Conservation (phyloP, 2,113 vertebrate genomes). For the Entosphenus tridentatus region DNA sequence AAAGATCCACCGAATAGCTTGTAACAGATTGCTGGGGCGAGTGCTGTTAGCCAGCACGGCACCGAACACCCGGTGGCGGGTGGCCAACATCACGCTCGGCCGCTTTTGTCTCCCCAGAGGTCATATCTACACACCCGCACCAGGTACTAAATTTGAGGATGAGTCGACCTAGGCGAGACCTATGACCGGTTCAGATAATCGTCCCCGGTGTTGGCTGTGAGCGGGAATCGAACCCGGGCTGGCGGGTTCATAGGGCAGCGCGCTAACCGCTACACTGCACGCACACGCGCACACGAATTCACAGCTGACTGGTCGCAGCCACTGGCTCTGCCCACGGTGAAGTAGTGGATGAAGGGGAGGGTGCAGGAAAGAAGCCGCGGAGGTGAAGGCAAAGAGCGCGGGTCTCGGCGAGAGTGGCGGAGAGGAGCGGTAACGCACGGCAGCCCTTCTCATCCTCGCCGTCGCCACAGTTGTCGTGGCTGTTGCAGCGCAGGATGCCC, state of each 20-base stretch:
- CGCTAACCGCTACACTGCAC: neutral
- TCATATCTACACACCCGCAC: no score
- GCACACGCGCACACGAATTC: neutral
- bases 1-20: neutral
- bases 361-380: neutral
- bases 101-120: no score
- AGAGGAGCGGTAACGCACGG: conserved; percentile 39
- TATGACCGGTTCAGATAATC: no score
- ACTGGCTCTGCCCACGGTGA: neutral
- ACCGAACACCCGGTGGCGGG: no score
- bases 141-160: no score
- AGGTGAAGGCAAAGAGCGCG: neutral
- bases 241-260: neutral
- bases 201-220: no score
- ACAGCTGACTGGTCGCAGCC: neutral
- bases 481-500: conserved; percentile 75
- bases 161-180: no score
- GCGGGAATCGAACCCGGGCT: no score
- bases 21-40: neutral
- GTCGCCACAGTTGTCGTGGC: conserved; percentile 82
- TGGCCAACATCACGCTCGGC: no score
- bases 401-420: neutral
- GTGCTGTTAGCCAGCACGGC: neutral
- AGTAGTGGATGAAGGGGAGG: neutral
- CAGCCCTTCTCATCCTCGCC: conserved; percentile 86